Conservation (phyloP, 2,797 vertebrate genomes). For the Cryptoblepharus egeriae region DNA sequence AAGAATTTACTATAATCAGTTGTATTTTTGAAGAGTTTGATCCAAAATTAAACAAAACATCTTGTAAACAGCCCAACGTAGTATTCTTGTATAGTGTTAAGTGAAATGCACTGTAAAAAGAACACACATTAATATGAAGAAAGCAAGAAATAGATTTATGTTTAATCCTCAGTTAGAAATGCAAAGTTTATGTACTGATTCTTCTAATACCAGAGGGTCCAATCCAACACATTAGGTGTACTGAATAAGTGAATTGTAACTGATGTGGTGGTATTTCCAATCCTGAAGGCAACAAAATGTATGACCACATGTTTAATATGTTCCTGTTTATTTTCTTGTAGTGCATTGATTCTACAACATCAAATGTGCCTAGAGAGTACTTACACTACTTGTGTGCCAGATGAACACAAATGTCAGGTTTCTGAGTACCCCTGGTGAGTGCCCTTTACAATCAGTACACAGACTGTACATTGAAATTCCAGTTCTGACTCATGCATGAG, state of each 20-base stretch:
- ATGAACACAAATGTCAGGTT: neutral
- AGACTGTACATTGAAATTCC: conserved; percentile 69
- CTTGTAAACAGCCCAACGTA: conserved; percentile 78
- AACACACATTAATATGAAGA: conserved; percentile 61
- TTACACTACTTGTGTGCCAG: neutral
- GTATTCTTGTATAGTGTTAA: conserved; percentile 54
- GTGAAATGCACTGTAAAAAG: conserved; percentile 40
- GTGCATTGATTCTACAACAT: neutral
- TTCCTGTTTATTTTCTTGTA: conserved; percentile 17
- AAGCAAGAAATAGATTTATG: conserved; percentile 64
- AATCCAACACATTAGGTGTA: conserved; percentile 30
- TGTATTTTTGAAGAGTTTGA: conserved; percentile 17
- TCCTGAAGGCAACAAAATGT: neutral
- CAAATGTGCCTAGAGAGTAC: conserved; percentile 8
- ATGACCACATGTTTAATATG: conserved; percentile 6
- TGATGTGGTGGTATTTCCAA: conserved; percentile 21
- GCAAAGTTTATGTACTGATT: conserved; percentile 65
- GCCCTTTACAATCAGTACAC: conserved; percentile 55
- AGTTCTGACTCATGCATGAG: conserved; percentile 73
- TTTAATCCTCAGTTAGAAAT: conserved; percentile 61
- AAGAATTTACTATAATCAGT: neutral
- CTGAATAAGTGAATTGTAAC: conserved; percentile 17
- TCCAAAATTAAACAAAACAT: conserved; percentile 49
- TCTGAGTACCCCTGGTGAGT: conserved; percentile 14
- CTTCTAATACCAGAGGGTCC: conserved; percentile 13